Conservation (phyloP, 2,113 vertebrate genomes). For the Naja naja region DNA sequence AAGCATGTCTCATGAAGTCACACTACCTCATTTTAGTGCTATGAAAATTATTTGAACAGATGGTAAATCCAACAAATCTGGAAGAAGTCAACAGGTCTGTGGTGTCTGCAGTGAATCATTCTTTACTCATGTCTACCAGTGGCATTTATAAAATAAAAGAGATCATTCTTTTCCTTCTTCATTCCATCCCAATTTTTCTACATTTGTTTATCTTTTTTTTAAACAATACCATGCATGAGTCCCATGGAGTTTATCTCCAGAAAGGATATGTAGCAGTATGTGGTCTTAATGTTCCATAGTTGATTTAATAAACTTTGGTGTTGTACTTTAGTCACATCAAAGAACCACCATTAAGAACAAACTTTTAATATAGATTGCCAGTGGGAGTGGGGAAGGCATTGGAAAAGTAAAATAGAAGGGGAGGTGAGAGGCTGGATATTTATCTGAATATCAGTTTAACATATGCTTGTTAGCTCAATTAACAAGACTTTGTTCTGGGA, state of each 20-base stretch:
- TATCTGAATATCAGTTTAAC: neutral
- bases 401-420: neutral
- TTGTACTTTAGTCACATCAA: neutral
- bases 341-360: neutral
- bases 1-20: neutral
- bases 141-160: constrained; percentile 30
- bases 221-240: neutral
- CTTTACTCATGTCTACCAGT: constrained; percentile 16
- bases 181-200: neutral
- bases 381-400: neutral
- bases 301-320: neutral
- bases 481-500: neutral
- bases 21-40: constrained; percentile 14
- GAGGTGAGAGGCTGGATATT: neutral
- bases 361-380: accelerated
- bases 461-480: constrained; percentile 6
- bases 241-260: neutral
- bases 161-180: constrained; percentile 22
- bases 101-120: constrained; percentile 43
- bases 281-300: neutral
- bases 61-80: constrained; percentile 33
- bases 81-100: constrained; percentile 21
- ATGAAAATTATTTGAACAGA: constrained; percentile 40
- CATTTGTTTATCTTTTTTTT: neutral
- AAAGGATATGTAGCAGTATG: neutral